phyloP scores from a whole-genome alignment of 2,888 invertebrate genomes.

The Platycheirus albimanus region DNA sequence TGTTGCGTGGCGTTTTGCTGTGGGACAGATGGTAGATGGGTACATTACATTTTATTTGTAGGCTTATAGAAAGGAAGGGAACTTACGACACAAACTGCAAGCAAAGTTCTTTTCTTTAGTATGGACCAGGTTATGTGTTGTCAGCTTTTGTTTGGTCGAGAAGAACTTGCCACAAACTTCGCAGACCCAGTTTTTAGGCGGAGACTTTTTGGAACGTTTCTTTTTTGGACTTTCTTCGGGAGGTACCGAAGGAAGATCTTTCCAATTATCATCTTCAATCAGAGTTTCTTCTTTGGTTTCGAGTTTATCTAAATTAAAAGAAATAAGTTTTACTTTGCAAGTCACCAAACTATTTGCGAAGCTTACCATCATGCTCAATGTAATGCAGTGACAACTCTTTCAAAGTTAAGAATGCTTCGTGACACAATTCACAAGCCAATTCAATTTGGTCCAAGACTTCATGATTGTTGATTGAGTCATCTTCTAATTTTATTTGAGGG shows the following conservation, averaged over 20 bases:
- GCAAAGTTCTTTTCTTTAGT: constrained; percentile 61
- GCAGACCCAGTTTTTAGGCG: constrained; percentile 41
- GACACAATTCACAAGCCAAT: no score
- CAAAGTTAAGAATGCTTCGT: no score
- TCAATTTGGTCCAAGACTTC: no score
- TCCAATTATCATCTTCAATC: background rate
- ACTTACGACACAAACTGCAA: constrained; percentile 55
- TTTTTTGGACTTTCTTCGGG: constrained; percentile 1
- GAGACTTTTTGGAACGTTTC: background rate
- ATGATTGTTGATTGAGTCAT: no score
- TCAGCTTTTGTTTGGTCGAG: constrained; percentile 67
- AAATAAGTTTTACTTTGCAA: no score
- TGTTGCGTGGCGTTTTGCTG: constrained; percentile 67
- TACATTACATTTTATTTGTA: background rate
- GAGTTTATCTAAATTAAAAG: no score
- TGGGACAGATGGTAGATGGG: background rate
- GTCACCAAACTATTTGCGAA: no score
- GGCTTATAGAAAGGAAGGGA: no score
- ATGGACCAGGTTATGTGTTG: constrained; percentile 67
- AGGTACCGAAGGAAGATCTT: background rate
- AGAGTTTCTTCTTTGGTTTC: background rate
- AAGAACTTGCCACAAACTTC: constrained; percentile 71
- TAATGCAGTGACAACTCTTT: no score
- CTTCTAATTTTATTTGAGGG: no score
- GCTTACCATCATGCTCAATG: no score